phyloP scores from a whole-genome alignment of 2,888 invertebrate genomes.

The Macrosiphum euphorbiae region DNA sequence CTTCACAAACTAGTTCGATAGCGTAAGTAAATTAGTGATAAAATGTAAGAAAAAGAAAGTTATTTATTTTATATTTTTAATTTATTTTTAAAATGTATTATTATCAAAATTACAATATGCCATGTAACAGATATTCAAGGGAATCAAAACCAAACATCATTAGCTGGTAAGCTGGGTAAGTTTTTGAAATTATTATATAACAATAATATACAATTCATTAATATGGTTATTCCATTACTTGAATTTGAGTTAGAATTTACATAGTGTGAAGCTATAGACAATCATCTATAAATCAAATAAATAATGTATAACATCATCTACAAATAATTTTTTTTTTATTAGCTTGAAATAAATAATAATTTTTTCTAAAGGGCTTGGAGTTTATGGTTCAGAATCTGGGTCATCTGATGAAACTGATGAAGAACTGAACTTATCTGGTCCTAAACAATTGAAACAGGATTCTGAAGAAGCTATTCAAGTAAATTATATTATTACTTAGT shows the following conservation, averaged over 20 bases:
- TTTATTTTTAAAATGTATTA: slow-evolving; percentile 71
- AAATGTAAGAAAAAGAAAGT: neutral
- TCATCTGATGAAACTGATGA: slow-evolving; percentile 71
- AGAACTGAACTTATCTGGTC: slow-evolving; percentile 70
- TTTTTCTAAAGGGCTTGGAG: slow-evolving; percentile 78
- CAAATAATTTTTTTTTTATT: neutral
- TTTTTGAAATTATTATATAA: slow-evolving; percentile 69
- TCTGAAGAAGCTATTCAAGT: slow-evolving; percentile 66
- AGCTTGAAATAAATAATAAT: neutral
- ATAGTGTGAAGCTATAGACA: neutral
- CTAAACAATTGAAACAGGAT: slow-evolving; percentile 69
- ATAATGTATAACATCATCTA: neutral
- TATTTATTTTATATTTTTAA: slow-evolving; percentile 40
- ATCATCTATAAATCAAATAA: neutral
- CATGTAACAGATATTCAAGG: slow-evolving; percentile 83
- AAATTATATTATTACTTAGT: slow-evolving; percentile 5
- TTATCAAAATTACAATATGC: slow-evolving; percentile 78
- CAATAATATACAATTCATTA: neutral
- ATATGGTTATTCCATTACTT: neutral
- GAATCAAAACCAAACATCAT: slow-evolving; percentile 90
- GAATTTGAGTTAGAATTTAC: neutral
- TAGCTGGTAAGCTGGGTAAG: slow-evolving; percentile 93
- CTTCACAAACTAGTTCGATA: neutral
- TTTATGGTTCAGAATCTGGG: slow-evolving; percentile 80
- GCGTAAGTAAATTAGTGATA: slow-evolving; percentile 43